These are phyloP conservation scores for Helicoverpa zea DNA, from an alignment of 1,140 invertebrate species.

Conservation along the genomic window DNA sequence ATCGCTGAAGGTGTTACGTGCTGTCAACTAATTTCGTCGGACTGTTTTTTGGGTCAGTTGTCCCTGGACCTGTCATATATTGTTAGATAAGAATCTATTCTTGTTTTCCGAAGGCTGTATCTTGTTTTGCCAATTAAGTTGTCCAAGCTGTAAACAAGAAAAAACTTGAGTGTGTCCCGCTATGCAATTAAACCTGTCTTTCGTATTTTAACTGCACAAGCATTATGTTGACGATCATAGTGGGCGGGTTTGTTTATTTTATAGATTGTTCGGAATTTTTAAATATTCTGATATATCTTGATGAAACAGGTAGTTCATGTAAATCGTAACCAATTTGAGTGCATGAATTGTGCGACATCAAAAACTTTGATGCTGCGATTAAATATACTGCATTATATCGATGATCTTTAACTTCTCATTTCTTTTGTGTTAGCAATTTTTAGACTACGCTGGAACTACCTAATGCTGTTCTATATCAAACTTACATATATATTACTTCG, in stretches of 20 bases:
- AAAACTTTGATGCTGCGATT: no score
- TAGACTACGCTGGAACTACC: no score
- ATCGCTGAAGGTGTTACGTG: conserved; percentile 62
- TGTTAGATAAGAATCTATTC: conserved; percentile 55
- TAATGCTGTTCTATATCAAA: no score
- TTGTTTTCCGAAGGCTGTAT: conserved; percentile 44
- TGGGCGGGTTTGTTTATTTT: conserved; percentile 22
- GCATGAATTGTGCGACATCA: no score
- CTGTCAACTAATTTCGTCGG: conserved; percentile 51
- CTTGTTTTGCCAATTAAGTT: conserved; percentile 58
- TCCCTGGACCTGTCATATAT: conserved; percentile 57
- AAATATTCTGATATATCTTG: neutral
- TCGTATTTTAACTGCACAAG: conserved; percentile 32
- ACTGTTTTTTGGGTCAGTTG: conserved; percentile 49
- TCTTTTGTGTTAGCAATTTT: no score
- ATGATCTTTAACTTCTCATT: no score
- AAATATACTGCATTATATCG: no score
- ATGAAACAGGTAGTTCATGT: no score
- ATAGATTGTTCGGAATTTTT: neutral
- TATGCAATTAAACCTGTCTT: conserved; percentile 28
- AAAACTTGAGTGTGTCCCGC: conserved; percentile 54
- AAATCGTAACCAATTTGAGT: no score
- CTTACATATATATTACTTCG: no score
- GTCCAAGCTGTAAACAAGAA: conserved; percentile 57
- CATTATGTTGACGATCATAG: neutral